Base-by-base conservation (phyloP, 1,140 invertebrate species). In the Glossosoma conforme region DNA sequence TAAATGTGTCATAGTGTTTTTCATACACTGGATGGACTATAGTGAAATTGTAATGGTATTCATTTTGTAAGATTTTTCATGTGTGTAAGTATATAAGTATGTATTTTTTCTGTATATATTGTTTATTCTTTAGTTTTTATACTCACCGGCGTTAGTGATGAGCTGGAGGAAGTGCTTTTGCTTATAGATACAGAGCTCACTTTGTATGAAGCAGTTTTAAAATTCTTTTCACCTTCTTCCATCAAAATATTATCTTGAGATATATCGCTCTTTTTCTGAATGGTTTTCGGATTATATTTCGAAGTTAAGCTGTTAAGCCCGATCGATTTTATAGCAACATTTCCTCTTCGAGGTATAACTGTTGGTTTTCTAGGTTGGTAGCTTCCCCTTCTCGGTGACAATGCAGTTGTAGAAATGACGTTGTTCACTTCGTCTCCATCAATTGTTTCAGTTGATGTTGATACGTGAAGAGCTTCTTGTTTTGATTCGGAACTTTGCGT, bases 251-350 rank as follows among this genome's bases (percentile, higher is more conserved):
- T 54, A 25, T 35, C 28, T 30, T 41, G 49, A 11, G 9, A 13
- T 9, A 37, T 22, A 47, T 54, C 52, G 30, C 38, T 51, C 25
- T 49, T 58, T 32, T 42, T 58, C 33, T 47, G 46, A 36, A 47
- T 45, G 32, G n/a, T 33, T 28, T 21, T 51, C 1, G 46, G 42
- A 14, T 15, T 58, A 21, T 50, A 58, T 42, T 38, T 58, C 2
- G 38, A 14, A 15, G 21, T 54, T 1, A 43, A 14, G 38, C 32
- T 51, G 13, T 58, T 58, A 9, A 49, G 33, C 18, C 25, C 38
- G 10, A 33, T 38, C 8, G 55, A 19, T 25, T 58, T 58, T 18
- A 51, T 54, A 24, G 46, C 35, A n/a, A 52, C 45, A 22, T 17
- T 11, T 11, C 15, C 35, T 17, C 38, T 53, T 28, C 33, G 49